Evolutionary conservation across 1,140 invertebrate species (phyloP), one percentile per base, ranked within the genome.

Genomic region (Pararge aegeria): DNA sequence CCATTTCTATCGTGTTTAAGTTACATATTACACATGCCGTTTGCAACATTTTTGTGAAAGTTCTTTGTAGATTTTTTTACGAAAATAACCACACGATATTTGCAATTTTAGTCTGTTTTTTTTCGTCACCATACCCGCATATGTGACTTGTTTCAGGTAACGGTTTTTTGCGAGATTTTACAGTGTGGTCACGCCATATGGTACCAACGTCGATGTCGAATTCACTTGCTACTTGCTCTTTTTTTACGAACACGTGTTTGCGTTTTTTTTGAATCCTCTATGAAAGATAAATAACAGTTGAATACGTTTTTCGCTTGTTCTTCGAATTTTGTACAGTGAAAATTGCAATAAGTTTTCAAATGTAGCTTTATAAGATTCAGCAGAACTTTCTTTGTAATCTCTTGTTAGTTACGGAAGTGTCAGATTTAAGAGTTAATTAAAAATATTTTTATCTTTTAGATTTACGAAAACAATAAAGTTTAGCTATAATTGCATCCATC

Each of bases 151-250:
- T 61, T 54, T 61, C 59, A 61, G 59, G 59, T 61, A 55, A 55
- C 52, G 52, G 52, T 61, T 61, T 60, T 60, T 61, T 46, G 15
- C 51, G 30, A 51, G 40, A 53, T 61, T 55, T 42, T 55, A 51
- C 52, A 37, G 37, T 49, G 52, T 53, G 59, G 48, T 18, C 18
- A 49, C 13, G 24, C 51, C 59, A 61, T 61, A 49, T 61, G 51
- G 59, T 34, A 55, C 49, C 40, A 46, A 55, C 21, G 19, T 13
- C 49, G 38, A 46, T 44, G 56, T 34, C 38, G 37, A 55, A 61
- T 50, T 42, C 40, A 53, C 56, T 51, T 48, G 58, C 51, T 20
- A 46, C 19, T 18, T 40, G 38, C 20, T 16, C 19, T 7, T 20
- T 46, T 46, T 46, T 61, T 55, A 13, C 7, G 29, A 53, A 61